Percentiles rank a stretch among this genome's conserved stretches.
Evolutionary conservation across 1,140 invertebrate species (phyloP).

Genomic region (Cyrtorhinus lividipennis): DNA sequence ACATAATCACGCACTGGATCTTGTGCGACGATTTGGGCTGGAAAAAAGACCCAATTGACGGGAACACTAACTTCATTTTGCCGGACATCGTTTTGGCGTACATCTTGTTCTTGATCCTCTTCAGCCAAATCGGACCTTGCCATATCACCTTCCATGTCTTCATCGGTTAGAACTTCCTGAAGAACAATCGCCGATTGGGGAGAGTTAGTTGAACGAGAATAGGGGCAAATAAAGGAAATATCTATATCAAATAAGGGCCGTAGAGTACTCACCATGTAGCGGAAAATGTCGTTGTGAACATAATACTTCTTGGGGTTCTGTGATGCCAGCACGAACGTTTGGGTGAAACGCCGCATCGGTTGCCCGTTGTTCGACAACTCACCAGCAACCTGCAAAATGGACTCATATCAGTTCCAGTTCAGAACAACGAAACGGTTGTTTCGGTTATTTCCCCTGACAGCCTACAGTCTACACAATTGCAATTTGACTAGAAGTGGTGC

Average conservation of each 20-base stretch:
- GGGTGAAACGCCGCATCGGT: conserved; percentile 92
- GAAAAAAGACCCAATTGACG: background rate
- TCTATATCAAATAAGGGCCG: background rate
- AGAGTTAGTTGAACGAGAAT: too few species aligned
- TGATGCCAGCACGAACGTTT: conserved; percentile 90
- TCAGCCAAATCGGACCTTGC: conserved; percentile 47
- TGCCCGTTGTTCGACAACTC: conserved; percentile 91
- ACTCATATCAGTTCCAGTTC: conserved; percentile 1
- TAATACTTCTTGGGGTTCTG: conserved; percentile 95
- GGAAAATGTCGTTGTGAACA: conserved; percentile 96
- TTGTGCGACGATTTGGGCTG: background rate
- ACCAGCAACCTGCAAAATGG: conserved; percentile 83
- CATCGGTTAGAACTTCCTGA: conserved; percentile 60
- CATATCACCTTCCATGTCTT: conserved; percentile 47
- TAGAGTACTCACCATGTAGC: conserved; percentile 63
- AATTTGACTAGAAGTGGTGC: too few species aligned
- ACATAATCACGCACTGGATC: background rate
- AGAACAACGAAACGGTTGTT: too few species aligned
- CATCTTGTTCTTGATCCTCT: conserved; percentile 37
- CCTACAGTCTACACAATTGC: too few species aligned
- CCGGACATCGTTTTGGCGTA: conserved; percentile 13
- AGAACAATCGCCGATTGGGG: too few species aligned
- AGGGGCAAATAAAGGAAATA: too few species aligned
- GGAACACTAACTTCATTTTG: background rate
- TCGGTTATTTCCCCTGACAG: too few species aligned